Evolutionary conservation across 2,797 vertebrate species (phyloP), one percentile per base, ranked within the genome.

Genomic region (Acanthiza pusilla): DNA sequence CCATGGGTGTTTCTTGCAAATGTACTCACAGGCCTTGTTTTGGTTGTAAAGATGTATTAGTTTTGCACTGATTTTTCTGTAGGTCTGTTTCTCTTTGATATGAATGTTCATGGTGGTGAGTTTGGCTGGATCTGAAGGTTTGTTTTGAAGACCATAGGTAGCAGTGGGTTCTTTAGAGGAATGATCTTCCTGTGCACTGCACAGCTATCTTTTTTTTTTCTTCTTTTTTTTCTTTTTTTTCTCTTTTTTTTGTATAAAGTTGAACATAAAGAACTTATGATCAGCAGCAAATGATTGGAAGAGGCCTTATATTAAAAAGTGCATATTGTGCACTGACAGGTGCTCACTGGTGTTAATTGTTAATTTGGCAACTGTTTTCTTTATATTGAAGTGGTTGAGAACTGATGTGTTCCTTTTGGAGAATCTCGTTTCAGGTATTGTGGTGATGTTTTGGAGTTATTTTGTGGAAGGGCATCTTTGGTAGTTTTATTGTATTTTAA

Each of bases 41-140:
- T 22, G 26, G 8, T 9, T 74, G 23, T 42, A 4, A 48, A 55
- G 54, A 40, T 2, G 3, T 9, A 2, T 7, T 23, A 14, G 16
- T 58, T 79, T 23, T 71, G 38, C 65, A 27, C 15, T 47, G 58
- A 65, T 34, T 65, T 51, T 65, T 65, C 57, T 71, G 19, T 11
- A 19, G 27, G 16, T n/a, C 29, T 54, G 4, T 50, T 91, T 65
- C 19, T 73, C 0, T 68, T 38, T 36, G 8, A 4, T 58, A 5
- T 4, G 4, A 16, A 12, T 48, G 22, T 17, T 80, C 36, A 7
- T 36, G 21, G 6, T 26, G 32, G 20, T 0, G 4, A 50, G 38
- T 68, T 51, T 62, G 22, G 55, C 51, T 30, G 16, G 9, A 21
- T 75, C 10, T 51, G 19, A 66, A 72, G 16, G 17, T 42, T 42